These are phyloP conservation scores for Stomatorhinus walkeri DNA, from an alignment of 2,797 vertebrate genomes.

Conservation along the genomic window DNA sequence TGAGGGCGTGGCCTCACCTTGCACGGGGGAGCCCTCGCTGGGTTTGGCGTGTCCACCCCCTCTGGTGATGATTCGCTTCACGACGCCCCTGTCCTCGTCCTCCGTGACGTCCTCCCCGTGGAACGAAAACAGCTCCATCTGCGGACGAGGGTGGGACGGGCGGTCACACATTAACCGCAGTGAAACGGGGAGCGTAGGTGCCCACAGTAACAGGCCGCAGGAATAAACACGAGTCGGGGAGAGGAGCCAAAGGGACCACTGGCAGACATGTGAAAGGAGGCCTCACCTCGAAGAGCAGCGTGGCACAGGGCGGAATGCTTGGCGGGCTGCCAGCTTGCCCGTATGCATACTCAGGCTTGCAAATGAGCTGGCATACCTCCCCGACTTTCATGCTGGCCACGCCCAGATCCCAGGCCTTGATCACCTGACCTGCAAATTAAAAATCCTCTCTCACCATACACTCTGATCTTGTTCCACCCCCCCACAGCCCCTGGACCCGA, in stretches of 20 bases:
- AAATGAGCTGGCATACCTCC: conserved; percentile 81
- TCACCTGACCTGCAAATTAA: conserved; percentile 76
- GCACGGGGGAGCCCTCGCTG: conserved; percentile 83
- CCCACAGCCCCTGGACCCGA: not conserved
- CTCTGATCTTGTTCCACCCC: not conserved
- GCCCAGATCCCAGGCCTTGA: conserved; percentile 95
- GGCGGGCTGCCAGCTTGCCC: conserved; percentile 88
- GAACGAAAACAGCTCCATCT: conserved; percentile 95
- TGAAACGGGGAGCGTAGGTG: not conserved
- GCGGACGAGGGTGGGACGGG: not conserved
- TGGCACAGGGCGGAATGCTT: conserved; percentile 85
- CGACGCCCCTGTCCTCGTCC: conserved; percentile 86
- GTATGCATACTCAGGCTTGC: conserved; percentile 91
- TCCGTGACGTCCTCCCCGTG: conserved; percentile 84
- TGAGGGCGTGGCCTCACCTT: conserved; percentile 54
- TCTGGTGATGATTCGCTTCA: conserved; percentile 78
- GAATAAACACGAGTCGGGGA: not conserved
- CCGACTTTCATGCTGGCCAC: conserved; percentile 88
- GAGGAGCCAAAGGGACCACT: not conserved
- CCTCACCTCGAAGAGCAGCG: conserved; percentile 84
- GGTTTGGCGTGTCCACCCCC: conserved; percentile 88
- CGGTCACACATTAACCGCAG: not conserved
- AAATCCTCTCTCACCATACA: not conserved
- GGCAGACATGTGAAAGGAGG: not conserved
- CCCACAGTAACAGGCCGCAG: not conserved